Conservation (phyloP, 2,113 vertebrate species). For the Vidua chalybeata region DNA sequence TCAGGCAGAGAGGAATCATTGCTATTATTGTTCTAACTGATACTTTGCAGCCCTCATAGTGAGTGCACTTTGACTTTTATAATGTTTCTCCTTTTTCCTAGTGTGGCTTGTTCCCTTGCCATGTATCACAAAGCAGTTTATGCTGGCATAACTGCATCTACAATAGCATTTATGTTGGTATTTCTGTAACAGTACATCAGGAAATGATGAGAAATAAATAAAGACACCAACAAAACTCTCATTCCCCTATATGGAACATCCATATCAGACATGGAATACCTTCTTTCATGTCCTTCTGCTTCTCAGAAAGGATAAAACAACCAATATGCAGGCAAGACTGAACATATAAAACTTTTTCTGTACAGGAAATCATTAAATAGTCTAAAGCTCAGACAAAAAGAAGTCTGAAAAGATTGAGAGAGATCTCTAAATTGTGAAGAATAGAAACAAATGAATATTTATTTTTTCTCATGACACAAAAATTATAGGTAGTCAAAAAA, state of each 20-base stretch:
- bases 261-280: not conserved
- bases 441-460: not conserved
- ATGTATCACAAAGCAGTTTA: not conserved
- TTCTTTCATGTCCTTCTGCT: not conserved
- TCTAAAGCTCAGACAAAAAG: not conserved
- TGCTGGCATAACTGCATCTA: not conserved
- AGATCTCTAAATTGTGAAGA: not conserved
- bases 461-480: not conserved
- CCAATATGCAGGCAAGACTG: not conserved
- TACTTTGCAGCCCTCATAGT: not conserved
- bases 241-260: not conserved
- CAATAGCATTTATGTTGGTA: not conserved
- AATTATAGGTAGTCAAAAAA: not conserved
- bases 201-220: not conserved
- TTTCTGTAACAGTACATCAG: not conserved
- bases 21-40: slow-evolving; percentile 16
- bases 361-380: not conserved
- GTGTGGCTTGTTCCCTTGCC: not conserved
- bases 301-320: not conserved
- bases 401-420: not conserved
- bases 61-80: not conserved
- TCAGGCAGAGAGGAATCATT: slow-evolving; percentile 8
- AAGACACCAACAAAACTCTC: not conserved
- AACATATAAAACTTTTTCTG: not conserved
- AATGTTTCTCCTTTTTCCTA: slow-evolving; percentile 11